Conservation (phyloP, 2,113 vertebrate species). For the Anas platyrhynchos region DNA sequence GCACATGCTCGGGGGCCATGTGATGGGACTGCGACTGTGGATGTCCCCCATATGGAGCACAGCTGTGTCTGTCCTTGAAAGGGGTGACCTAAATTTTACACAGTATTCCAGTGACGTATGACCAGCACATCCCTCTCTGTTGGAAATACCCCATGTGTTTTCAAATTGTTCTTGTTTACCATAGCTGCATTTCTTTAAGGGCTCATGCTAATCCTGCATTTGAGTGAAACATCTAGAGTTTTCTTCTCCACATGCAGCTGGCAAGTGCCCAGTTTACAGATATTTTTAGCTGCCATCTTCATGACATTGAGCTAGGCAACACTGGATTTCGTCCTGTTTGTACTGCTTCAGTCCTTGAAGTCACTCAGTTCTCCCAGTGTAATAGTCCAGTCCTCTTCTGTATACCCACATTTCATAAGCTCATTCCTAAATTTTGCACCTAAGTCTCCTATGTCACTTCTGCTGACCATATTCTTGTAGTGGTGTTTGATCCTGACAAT, state of each 20-base stretch:
- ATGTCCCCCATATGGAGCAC: constrained; percentile 61
- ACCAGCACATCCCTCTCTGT: not conserved
- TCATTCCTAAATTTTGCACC: not conserved
- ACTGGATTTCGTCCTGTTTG: constrained; percentile 27
- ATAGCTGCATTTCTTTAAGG: not conserved
- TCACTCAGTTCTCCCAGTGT: not conserved
- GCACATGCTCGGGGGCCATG: constrained; percentile 26
- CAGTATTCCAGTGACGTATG: constrained; percentile 27
- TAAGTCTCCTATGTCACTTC: not conserved
- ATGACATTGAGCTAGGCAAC: not conserved
- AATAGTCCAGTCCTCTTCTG: not conserved
- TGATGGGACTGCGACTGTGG: constrained; percentile 33
- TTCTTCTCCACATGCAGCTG: constrained; percentile 27
- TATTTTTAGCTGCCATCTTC: constrained; percentile 9
- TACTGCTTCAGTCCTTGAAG: not conserved
- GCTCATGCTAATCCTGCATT: not conserved
- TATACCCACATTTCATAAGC: not conserved
- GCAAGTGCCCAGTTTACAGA: not conserved
- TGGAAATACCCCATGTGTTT: constrained; percentile 16
- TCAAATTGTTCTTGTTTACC: constrained; percentile 44
- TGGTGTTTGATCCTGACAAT: not conserved
- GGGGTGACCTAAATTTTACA: constrained; percentile 64
- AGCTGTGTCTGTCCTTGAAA: constrained; percentile 65
- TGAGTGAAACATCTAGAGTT: not conserved
- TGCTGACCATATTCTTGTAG: not conserved